phyloP scores from a whole-genome alignment of 1,140 invertebrate species.

The Brachystomella parvula region DNA sequence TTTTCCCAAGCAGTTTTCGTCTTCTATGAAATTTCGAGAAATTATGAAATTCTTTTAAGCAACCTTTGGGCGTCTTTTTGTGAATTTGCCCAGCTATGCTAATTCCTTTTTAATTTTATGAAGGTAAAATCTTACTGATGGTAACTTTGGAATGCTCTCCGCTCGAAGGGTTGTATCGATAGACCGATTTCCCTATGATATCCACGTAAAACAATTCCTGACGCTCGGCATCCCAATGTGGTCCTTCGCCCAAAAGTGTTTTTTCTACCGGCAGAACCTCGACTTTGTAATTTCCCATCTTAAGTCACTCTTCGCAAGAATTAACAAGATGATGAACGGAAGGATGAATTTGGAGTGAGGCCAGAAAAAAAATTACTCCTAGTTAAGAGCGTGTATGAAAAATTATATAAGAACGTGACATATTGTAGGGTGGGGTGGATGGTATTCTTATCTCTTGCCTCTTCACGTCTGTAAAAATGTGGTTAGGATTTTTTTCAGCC shows the following conservation, averaged over 20 bases:
- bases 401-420: too few species aligned
- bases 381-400: too few species aligned
- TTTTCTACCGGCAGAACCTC: background rate
- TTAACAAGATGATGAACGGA: too few species aligned
- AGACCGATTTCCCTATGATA: slow-evolving; percentile 41
- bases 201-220: slow-evolving; percentile 44
- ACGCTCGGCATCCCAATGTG: slow-evolving; percentile 45
- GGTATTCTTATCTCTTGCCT: too few species aligned
- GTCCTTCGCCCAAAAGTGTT: slow-evolving; percentile 40
- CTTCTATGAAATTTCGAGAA: background rate
- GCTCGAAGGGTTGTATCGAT: slow-evolving; percentile 41
- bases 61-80: too few species aligned
- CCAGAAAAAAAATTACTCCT: too few species aligned
- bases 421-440: too few species aligned
- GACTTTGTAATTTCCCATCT: slow-evolving; percentile 15
- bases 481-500: too few species aligned
- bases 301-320: background rate
- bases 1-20: slow-evolving; percentile 5
- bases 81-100: background rate
- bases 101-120: background rate
- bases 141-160: slow-evolving; percentile 26
- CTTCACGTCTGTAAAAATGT: too few species aligned
- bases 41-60: background rate
- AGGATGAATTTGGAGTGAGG: too few species aligned
- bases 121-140: slow-evolving; percentile 21